Evolutionary conservation across 1,140 invertebrate species (phyloP).

Genomic region (Bombyx mori): DNA sequence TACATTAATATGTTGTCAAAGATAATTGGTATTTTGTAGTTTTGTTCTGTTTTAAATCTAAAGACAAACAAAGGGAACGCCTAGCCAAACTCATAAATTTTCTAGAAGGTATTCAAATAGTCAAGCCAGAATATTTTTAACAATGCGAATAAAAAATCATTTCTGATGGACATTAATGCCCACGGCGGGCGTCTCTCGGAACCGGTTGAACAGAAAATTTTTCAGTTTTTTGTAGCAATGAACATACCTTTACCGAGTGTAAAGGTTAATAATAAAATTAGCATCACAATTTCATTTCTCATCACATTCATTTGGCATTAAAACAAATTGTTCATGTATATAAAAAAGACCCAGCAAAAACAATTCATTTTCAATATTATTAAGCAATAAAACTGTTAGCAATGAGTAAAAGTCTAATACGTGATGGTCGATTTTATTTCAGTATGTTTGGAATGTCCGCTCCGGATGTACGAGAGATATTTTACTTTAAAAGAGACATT

Average conservation of each 20-base stretch:
- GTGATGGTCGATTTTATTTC: conserved; percentile 3
- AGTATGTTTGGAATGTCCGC: conserved; percentile 37
- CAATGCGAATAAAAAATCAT: conserved; percentile 5
- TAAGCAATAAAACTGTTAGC: no score
- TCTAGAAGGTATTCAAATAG: neutral
- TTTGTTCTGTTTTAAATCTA: no score
- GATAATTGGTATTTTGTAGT: no score
- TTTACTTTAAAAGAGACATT: neutral
- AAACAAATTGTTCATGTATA: neutral
- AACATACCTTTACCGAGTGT: conserved; percentile 1
- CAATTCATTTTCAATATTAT: no score
- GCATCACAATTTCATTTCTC: neutral
- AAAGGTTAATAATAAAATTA: conserved; percentile 7
- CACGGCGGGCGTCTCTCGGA: neutral
- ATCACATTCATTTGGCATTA: neutral
- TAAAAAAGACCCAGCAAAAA: neutral
- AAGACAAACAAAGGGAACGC: no score
- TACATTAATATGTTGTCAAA: no score
- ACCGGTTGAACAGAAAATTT: conserved; percentile 8
- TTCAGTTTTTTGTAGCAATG: conserved; percentile 5
- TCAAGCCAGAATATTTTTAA: neutral
- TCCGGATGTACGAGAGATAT: conserved; percentile 24
- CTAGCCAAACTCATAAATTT: no score
- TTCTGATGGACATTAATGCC: neutral
- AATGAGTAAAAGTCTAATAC: no score